A percentile compares a stretch with the other conserved stretches of the same genome.
These are phyloP conservation scores for Panthera leo DNA, from an alignment of 2,113 vertebrate genomes.

Conservation along the genomic window DNA sequence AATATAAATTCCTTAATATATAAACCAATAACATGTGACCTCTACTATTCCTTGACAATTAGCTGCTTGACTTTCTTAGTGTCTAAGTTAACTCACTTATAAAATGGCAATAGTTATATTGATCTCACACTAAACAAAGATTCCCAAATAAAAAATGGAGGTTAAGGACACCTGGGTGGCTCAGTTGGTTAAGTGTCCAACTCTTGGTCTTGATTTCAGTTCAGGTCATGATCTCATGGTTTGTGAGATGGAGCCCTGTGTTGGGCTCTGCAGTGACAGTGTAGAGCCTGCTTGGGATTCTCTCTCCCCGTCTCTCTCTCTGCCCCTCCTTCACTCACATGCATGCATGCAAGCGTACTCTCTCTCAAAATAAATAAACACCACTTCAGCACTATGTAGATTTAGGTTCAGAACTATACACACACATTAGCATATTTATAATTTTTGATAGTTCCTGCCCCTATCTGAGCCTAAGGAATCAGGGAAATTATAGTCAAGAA, in stretches of 20 bases:
- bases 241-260: too few species aligned
- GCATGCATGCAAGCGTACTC: too few species aligned
- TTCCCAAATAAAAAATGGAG: neutral
- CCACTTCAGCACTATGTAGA: neutral
- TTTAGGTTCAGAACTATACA: neutral
- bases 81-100: neutral
- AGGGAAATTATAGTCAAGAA: slow-evolving; percentile 3
- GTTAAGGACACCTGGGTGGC: neutral
- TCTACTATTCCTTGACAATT: neutral
- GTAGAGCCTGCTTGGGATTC: too few species aligned
- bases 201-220: too few species aligned
- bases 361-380: too few species aligned
- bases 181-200: too few species aligned
- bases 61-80: neutral
- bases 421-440: neutral
- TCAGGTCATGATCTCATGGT: too few species aligned
- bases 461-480: neutral
- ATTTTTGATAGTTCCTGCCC: neutral
- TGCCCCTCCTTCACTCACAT: too few species aligned
- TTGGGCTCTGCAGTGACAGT: too few species aligned
- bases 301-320: too few species aligned
- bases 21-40: neutral
- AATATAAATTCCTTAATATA: neutral
- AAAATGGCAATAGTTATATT: neutral
- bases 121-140: neutral